Evolutionary conservation across 2,888 invertebrate species (phyloP).

Genomic region (Zygogramma bicolorata): DNA sequence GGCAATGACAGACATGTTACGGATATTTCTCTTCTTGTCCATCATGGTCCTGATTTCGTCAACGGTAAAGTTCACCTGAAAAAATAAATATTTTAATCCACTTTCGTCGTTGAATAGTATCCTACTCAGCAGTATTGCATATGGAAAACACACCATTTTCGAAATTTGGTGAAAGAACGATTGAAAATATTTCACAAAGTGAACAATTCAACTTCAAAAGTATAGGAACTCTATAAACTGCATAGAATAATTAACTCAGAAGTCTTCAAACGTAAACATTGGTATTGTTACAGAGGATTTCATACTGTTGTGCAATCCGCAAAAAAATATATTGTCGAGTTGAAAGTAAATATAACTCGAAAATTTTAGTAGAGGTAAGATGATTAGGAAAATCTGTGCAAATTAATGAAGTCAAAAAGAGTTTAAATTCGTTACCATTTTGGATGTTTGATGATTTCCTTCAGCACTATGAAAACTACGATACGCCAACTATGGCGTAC

Average conservation of each 20-base stretch:
- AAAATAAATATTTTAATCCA: slow-evolving; percentile 28
- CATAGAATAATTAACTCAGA: too few relatives aligned
- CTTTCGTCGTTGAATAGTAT: not conserved
- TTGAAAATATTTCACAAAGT: not conserved
- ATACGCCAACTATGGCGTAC: slow-evolving; percentile 92
- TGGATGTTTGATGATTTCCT: slow-evolving; percentile 86
- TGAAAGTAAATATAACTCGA: not conserved
- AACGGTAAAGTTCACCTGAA: slow-evolving; percentile 99
- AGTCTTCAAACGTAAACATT: slow-evolving; percentile 45
- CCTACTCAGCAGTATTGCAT: not conserved
- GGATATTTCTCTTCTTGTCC: slow-evolving; percentile 99
- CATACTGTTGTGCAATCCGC: slow-evolving; percentile 65
- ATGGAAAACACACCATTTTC: slow-evolving; percentile 24
- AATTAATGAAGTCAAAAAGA: slow-evolving; percentile 18
- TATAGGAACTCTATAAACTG: slow-evolving; percentile 19
- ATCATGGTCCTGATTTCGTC: slow-evolving; percentile 99
- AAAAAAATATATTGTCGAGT: slow-evolving; percentile 30
- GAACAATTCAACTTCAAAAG: not conserved
- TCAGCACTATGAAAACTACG: slow-evolving; percentile 78
- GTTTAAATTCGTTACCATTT: slow-evolving; percentile 75
- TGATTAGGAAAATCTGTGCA: slow-evolving; percentile 16
- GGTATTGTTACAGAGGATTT: slow-evolving; percentile 48
- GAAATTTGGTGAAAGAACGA: not conserved
- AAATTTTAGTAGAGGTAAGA: slow-evolving; percentile 3
- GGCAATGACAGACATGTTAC: slow-evolving; percentile 99